Evolutionary conservation across 1,140 invertebrate species (phyloP).

Genomic region (Neodiprion fabricii): DNA sequence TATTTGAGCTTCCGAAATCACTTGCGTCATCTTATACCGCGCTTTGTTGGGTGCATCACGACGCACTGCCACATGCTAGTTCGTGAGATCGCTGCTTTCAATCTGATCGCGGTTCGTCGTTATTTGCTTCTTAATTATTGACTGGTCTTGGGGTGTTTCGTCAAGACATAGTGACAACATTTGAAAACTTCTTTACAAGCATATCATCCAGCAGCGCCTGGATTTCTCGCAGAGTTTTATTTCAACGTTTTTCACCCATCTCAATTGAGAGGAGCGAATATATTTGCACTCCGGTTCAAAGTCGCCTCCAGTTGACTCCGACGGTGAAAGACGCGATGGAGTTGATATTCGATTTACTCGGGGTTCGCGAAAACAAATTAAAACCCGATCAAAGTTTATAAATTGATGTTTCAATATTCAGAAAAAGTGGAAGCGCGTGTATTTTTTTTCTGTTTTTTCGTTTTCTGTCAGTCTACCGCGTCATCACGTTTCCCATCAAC

Average conservation of each 20-base stretch:
- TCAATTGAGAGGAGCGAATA: background rate
- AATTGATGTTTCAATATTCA: constrained; percentile 56
- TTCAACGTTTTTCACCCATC: background rate
- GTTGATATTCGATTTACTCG: constrained; percentile 11
- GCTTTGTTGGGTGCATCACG: constrained; percentile 35
- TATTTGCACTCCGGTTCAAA: constrained; percentile 3
- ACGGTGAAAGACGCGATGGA: background rate
- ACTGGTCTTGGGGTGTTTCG: background rate
- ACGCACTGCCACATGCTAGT: constrained; percentile 17
- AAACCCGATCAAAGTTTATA: constrained; percentile 59
- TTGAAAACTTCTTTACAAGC: background rate
- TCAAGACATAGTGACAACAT: background rate
- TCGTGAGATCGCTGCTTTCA: background rate
- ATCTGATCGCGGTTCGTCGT: background rate
- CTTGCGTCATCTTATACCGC: constrained; percentile 48
- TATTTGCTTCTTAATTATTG: background rate
- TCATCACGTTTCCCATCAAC: background rate
- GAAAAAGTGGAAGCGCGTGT: background rate
- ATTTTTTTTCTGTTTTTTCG: background rate
- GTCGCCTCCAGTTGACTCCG: background rate
- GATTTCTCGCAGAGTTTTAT: background rate
- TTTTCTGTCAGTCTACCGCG: background rate
- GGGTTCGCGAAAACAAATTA: constrained; percentile 47
- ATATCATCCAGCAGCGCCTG: background rate
- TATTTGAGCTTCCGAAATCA: constrained; percentile 57